These are phyloP conservation scores for Pocillopora verrucosa DNA, from an alignment of 64 coral and sea anemone genomes.

Conservation along the genomic window DNA sequence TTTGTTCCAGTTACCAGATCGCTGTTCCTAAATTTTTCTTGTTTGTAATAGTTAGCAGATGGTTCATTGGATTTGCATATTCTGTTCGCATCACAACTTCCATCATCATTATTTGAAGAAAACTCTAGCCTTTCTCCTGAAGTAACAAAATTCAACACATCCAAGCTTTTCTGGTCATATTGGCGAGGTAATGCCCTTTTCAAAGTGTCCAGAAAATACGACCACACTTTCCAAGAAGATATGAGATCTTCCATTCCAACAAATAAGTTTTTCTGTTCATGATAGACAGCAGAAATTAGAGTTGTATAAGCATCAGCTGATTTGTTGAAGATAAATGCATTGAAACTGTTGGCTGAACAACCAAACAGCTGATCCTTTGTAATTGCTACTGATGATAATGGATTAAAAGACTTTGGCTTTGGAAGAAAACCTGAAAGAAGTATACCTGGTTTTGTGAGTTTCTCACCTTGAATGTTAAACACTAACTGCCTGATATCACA, in stretches of 20 bases:
- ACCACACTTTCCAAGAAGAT: slow-evolving; percentile 90
- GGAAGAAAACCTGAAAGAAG: slow-evolving; percentile 73
- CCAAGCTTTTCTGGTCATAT: slow-evolving; percentile 63
- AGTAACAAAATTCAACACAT: slow-evolving; percentile 62
- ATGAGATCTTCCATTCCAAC: slow-evolving; percentile 80
- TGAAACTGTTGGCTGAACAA: slow-evolving; percentile 32
- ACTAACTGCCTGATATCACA: slow-evolving; percentile 64
- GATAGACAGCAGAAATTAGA: slow-evolving; percentile 75
- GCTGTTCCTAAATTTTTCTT: background rate
- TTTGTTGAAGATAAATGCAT: slow-evolving; percentile 20
- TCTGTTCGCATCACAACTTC: slow-evolving; percentile 6
- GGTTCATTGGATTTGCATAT: background rate
- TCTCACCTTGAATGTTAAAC: slow-evolving; percentile 90
- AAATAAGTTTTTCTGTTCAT: slow-evolving; percentile 83
- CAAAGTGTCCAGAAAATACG: slow-evolving; percentile 69
- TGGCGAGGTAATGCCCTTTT: slow-evolving; percentile 37
- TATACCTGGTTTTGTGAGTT: slow-evolving; percentile 56
- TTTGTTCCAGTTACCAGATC: slow-evolving; percentile 17
- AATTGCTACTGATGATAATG: background rate
- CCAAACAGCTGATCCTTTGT: slow-evolving; percentile 58
- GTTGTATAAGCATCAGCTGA: slow-evolving; percentile 79
- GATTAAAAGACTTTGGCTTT: slow-evolving; percentile 24
- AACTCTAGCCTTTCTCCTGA: slow-evolving; percentile 52
- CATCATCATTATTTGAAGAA: slow-evolving; percentile 1
- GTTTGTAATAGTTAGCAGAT: background rate